These are phyloP conservation scores for Penaeus monodon DNA, from an alignment of 2,888 invertebrate species.

Conservation along the genomic window DNA sequence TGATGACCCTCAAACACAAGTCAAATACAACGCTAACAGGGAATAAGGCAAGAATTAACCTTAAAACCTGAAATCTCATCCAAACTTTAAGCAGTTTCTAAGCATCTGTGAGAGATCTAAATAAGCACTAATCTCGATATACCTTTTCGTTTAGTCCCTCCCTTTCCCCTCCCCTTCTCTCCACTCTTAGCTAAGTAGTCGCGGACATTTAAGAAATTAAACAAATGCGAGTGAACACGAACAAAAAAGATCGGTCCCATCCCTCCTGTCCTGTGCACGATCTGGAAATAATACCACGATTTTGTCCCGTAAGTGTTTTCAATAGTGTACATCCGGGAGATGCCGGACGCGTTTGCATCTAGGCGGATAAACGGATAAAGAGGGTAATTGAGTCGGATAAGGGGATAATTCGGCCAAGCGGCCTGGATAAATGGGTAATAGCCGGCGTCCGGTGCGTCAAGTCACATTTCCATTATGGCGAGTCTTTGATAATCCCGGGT, in stretches of 20 bases:
- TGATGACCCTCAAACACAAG: no score
- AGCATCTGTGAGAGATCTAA: background rate
- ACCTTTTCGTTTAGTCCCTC: background rate
- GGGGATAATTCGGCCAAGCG: slow-evolving; percentile 51
- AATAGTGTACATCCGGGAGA: slow-evolving; percentile 48
- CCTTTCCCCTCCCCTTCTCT: background rate
- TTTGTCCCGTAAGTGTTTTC: slow-evolving; percentile 39
- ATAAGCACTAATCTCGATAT: background rate
- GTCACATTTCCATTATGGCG: slow-evolving; percentile 55
- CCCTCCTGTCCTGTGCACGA: slow-evolving; percentile 32
- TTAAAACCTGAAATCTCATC: background rate
- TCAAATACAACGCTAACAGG: no score
- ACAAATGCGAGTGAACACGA: slow-evolving; percentile 1
- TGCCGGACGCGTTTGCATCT: slow-evolving; percentile 54
- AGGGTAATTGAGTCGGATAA: slow-evolving; percentile 55
- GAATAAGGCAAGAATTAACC: background rate
- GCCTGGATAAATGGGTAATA: slow-evolving; percentile 51
- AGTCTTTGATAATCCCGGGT: slow-evolving; percentile 43
- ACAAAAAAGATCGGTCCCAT: slow-evolving; percentile 9
- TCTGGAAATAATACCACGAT: slow-evolving; percentile 52
- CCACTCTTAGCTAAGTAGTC: slow-evolving; percentile 8
- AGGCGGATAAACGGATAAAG: slow-evolving; percentile 55
- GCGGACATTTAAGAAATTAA: slow-evolving; percentile 30
- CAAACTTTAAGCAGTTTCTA: background rate
- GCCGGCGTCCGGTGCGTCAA: slow-evolving; percentile 55